These are phyloP conservation scores for Hypolimnas misippus DNA, from an alignment of 2,888 invertebrate genomes.

Conservation along the genomic window DNA sequence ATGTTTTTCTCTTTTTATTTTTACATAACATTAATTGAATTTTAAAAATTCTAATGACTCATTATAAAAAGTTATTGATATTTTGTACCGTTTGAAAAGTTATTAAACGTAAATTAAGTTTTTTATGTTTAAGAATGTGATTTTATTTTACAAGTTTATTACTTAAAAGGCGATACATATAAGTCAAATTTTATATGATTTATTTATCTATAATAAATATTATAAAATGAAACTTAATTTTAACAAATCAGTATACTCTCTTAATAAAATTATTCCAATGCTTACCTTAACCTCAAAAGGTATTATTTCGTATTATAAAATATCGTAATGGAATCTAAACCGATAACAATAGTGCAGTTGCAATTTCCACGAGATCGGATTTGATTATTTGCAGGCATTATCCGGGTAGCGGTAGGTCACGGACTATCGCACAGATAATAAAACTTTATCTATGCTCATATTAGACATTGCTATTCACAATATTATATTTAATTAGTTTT, in stretches of 20 bases:
- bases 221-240: conserved; percentile 9
- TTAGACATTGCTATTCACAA: neutral
- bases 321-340: conserved; percentile 24
- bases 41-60: conserved; percentile 1
- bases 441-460: conserved; percentile 6
- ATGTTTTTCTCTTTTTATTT: conserved; percentile 24
- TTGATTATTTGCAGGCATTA: conserved; percentile 56
- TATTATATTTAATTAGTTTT: neutral
- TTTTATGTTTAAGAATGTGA: neutral
- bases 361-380: conserved; percentile 57
- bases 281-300: neutral
- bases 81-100: neutral
- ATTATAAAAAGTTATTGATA: conserved; percentile 4
- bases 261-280: conserved; percentile 14
- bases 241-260: neutral
- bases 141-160: neutral
- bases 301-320: conserved; percentile 13
- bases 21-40: neutral
- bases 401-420: conserved; percentile 61
- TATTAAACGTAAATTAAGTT: neutral
- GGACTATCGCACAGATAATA: conserved; percentile 29
- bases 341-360: conserved; percentile 53
- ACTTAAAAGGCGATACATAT: neutral
- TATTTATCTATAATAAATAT: neutral
- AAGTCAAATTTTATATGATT: neutral